Evolutionary conservation across 2,113 vertebrate genomes (phyloP), one percentile per base, ranked within the genome.

Genomic region (Phoenicopterus ruber): DNA sequence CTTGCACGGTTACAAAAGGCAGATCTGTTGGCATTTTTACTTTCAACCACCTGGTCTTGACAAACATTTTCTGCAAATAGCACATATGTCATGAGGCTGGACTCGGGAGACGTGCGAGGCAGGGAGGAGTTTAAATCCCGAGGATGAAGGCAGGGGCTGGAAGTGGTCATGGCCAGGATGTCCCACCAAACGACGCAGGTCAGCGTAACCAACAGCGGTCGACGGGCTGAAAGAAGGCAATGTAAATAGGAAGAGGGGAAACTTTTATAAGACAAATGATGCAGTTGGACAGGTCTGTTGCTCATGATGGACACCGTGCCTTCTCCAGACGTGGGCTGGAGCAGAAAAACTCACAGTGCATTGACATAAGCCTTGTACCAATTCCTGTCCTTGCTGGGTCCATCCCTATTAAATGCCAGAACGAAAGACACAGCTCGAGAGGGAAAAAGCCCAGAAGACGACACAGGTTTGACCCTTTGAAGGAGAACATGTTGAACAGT

Each of bases 11-110:
- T 96, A 96, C 96, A 94, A 97, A 94, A 96, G 88, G 95, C 94
- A 89, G 80, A 97, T 96, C 96, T 94, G 92, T 17, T 97, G 93
- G 90, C 96, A 94, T 97, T 94, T 97, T 97, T 93, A 87, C 96
- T 97, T 94, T 92, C 91, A 97, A 78, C 89, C 97, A 94, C 97
- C 96, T 96, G 96, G 88, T 81, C 95, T 96, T 47, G 79, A 96
- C 93, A 97, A 97, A 96, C 66, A 38, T 82, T 86, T 72, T 82
- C 91, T 89, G 90, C 62, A 91, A 96, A 94, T 50, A 96, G 79
- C 86, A 88, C 93, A 91, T 96, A 69, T 96, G 93, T 78, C 88
- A 92, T 73, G 62, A 63, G 63, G 47, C 58, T 57, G 87, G 78
- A 26, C 65, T 52, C 2, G 29, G 78, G 92, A 76, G 58, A 42